These are phyloP conservation scores for Mirza zaza DNA, from an alignment of 2,113 vertebrate genomes.

Conservation along the genomic window DNA sequence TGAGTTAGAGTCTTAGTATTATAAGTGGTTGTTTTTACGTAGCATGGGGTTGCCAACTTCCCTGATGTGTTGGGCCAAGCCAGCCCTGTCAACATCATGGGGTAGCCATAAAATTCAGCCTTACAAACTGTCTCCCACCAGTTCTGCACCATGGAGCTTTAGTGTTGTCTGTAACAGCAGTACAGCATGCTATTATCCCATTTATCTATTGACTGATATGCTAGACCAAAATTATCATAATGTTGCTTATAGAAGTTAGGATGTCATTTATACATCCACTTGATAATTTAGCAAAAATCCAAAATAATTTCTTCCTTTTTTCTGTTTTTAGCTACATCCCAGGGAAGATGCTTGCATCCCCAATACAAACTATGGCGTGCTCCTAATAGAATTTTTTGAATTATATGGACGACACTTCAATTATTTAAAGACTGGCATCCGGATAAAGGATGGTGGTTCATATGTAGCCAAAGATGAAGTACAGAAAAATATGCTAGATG, in stretches of 20 bases:
- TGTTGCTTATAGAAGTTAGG: neutral
- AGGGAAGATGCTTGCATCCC: conserved; percentile 95
- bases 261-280: neutral
- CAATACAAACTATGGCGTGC: conserved; percentile 96
- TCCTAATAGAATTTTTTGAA: conserved; percentile 99
- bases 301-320: conserved; percentile 45
- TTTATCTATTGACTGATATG: neutral
- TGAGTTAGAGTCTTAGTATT: neutral
- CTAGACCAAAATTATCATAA: neutral
- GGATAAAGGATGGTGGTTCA: conserved; percentile 97
- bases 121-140: neutral
- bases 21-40: fast-evolving
- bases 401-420: conserved; percentile 98
- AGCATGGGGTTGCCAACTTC: neutral
- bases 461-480: conserved; percentile 99
- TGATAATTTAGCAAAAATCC: neutral
- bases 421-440: conserved; percentile 98
- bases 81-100: neutral
- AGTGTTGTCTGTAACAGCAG: neutral
- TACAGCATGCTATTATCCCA: fast-evolving
- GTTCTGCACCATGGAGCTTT: neutral
- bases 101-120: neutral
- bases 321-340: conserved; percentile 91
- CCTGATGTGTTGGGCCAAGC: neutral
- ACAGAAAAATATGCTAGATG: conserved; percentile 96